Conservation (phyloP, 2,797 vertebrate genomes). For the Pitangus sulphuratus region DNA sequence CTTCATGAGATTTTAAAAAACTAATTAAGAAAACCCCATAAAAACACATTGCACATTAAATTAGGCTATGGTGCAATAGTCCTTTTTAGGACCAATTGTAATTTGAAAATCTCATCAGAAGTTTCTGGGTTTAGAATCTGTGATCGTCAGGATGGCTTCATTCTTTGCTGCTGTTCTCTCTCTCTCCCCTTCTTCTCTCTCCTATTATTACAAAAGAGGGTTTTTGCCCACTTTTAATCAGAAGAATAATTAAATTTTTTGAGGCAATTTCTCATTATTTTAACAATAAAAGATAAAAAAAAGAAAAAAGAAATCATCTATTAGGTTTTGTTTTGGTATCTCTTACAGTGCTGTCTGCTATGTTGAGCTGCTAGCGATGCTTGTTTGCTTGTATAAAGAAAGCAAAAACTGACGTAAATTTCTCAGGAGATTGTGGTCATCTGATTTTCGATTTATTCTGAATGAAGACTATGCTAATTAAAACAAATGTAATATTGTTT, state of each 20-base stretch:
- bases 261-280: not conserved
- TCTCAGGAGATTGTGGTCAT: not conserved
- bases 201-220: not conserved
- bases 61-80: not conserved
- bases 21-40: not conserved
- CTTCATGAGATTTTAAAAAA: not conserved
- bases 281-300: not conserved
- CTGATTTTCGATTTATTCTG: constrained; percentile 29
- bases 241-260: not conserved
- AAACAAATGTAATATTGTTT: constrained; percentile 32
- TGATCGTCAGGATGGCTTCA: not conserved
- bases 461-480: constrained; percentile 26
- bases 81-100: not conserved
- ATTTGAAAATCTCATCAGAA: not conserved
- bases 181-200: not conserved
- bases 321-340: not conserved
- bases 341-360: not conserved
- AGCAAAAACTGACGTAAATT: not conserved
- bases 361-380: not conserved
- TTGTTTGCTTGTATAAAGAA: not conserved
- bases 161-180: not conserved
- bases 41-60: not conserved
- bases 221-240: not conserved
- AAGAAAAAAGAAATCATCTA: not conserved
- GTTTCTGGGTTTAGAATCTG: not conserved